These are phyloP conservation scores for Plodia interpunctella DNA, from an alignment of 1,140 invertebrate species.

Conservation along the genomic window DNA sequence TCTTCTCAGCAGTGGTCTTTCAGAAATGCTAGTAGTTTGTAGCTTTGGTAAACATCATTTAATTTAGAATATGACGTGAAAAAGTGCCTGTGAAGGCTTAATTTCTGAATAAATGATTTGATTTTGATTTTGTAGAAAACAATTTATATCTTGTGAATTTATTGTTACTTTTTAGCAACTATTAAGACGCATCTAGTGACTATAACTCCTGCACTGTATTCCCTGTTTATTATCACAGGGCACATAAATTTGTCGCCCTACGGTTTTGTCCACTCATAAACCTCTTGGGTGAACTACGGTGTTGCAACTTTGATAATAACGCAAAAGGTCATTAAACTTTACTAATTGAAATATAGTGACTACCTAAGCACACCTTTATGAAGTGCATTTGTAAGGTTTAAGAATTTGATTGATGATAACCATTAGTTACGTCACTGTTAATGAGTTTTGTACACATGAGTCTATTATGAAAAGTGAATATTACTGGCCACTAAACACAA, in stretches of 20 bases:
- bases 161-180: neutral
- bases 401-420: neutral
- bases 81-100: too few species aligned
- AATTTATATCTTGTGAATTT: too few species aligned
- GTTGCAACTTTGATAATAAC: constrained; percentile 20
- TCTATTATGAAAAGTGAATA: too few species aligned
- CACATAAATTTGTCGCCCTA: constrained; percentile 27
- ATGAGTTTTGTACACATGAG: too few species aligned
- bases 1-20: too few species aligned
- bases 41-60: too few species aligned
- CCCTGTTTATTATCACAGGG: constrained; percentile 22
- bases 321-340: constrained; percentile 21
- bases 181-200: constrained; percentile 5
- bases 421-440: neutral
- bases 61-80: too few species aligned
- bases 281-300: constrained; percentile 11
- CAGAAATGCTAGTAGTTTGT: too few species aligned
- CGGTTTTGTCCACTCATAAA: constrained; percentile 30
- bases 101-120: too few species aligned
- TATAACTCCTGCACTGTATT: constrained; percentile 7
- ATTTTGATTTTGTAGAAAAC: too few species aligned
- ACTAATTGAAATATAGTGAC: constrained; percentile 30
- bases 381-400: neutral
- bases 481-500: too few species aligned
- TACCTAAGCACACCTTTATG: constrained; percentile 12